These are phyloP conservation scores for Drosophila paulistorum DNA, from an alignment of 1,140 invertebrate genomes.

Conservation along the genomic window DNA sequence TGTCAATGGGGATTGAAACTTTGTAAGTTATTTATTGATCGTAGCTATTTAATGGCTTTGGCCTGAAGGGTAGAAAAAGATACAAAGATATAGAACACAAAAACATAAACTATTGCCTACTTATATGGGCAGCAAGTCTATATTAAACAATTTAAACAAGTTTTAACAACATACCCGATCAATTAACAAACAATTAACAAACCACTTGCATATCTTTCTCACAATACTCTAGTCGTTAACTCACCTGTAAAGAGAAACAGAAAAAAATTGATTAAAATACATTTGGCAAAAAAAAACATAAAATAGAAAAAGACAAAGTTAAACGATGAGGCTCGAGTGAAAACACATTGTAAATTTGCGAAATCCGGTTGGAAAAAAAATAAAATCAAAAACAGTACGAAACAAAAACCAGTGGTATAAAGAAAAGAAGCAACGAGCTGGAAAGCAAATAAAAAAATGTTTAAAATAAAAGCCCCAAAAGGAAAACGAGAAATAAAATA, in stretches of 20 bases:
- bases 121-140: not conserved
- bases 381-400: slow-evolving; percentile 8
- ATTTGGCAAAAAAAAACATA: not conserved
- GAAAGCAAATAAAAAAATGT: slow-evolving; percentile 50
- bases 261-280: slow-evolving; percentile 2
- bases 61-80: too few species aligned
- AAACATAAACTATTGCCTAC: not conserved
- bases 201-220: not conserved
- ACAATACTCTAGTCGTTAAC: slow-evolving; percentile 22
- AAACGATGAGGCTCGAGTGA: slow-evolving; percentile 44
- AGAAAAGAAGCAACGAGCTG: slow-evolving; percentile 44
- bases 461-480: slow-evolving; percentile 4
- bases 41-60: not conserved
- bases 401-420: slow-evolving; percentile 20
- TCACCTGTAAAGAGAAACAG: slow-evolving; percentile 58
- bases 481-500: slow-evolving; percentile 50
- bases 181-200: too few species aligned
- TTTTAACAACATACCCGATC: slow-evolving; percentile 8
- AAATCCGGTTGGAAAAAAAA: slow-evolving; percentile 26
- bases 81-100: too few species aligned
- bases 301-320: not conserved
- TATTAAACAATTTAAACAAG: not conserved
- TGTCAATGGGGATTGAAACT: not conserved
- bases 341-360: slow-evolving; percentile 49
- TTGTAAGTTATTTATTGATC: too few species aligned